Evolutionary conservation across 2,797 vertebrate genomes (phyloP), one percentile per base, ranked within the genome.

Genomic region (Pangasius djambal): DNA sequence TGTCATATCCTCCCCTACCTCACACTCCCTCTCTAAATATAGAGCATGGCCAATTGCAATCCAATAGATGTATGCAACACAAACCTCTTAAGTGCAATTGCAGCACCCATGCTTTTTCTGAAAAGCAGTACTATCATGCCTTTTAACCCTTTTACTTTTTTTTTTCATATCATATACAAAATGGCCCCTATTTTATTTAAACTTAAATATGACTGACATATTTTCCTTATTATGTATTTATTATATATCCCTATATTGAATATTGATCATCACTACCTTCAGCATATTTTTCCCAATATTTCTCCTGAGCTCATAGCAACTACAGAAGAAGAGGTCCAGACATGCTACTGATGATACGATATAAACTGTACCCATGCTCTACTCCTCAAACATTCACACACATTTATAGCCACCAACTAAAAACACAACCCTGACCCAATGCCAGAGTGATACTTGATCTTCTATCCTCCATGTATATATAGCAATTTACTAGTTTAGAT

Each of bases 1-100:
- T 87, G 63, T 70, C 85, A 69, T 87, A 75, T 83, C 67, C 86
- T 91, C 92, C 57, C 78, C 92, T 89, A 86, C 0, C 86, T 84
- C 31, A 77, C 88, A 89, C 89, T 88, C 67, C 87, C 87, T 88
- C 4, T 90, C 88, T 96, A 96, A 94, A 95, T 95, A 92, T 96
- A 95, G 93, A 94, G 85, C 89, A 89, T 93, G 90, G 88, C 94
- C 91, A 93, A 95, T 91, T 69, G 87, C 87, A 89, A 92, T 92
- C 91, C 92, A 91, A 89, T 91, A 81, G 89, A 92, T 89, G 57
- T 67, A 88, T 94, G 92, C 93, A 93, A 93, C 93, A 93, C 92
- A 94, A 94, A 94, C 91, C 93, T 92, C 91, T 88, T 59, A 90
- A 85, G 67, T 87, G 55, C 5, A 20, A 59, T 48, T 86, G 40